phyloP scores from a whole-genome alignment of 1,140 invertebrate genomes.

The Drosophila orosa region DNA sequence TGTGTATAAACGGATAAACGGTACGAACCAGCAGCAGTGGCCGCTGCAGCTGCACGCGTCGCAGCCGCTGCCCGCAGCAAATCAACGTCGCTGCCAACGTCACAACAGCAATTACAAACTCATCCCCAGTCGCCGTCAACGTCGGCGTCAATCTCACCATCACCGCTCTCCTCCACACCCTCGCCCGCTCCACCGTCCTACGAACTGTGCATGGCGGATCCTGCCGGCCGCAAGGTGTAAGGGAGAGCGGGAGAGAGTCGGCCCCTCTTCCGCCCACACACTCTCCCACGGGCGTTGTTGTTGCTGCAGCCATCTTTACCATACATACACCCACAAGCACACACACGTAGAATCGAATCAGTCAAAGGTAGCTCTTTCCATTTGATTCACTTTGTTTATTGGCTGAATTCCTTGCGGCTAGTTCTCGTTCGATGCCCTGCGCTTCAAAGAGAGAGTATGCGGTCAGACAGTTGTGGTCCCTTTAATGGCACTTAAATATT shows the following conservation, averaged over 20 bases:
- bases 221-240: slow-evolving; percentile 23
- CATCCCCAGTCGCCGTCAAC: slow-evolving; percentile 21
- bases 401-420: slow-evolving; percentile 19
- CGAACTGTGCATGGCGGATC: slow-evolving; percentile 30
- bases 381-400: slow-evolving; percentile 17
- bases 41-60: slow-evolving; percentile 34
- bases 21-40: slow-evolving; percentile 32
- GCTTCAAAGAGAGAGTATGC: slow-evolving; percentile 14
- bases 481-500: neutral
- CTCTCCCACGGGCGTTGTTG: slow-evolving; percentile 14
- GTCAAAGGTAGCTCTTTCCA: slow-evolving; percentile 30
- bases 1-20: slow-evolving; percentile 6
- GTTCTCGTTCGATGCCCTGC: slow-evolving; percentile 15
- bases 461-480: neutral
- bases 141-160: slow-evolving; percentile 15
- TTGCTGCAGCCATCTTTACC: slow-evolving; percentile 24
- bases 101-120: slow-evolving; percentile 17
- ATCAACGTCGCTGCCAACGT: slow-evolving; percentile 24
- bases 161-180: slow-evolving; percentile 7
- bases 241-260: slow-evolving; percentile 1
- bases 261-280: neutral
- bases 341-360: slow-evolving; percentile 21
- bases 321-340: slow-evolving; percentile 9
- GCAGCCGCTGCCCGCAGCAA: slow-evolving; percentile 46
- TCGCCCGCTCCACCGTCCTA: slow-evolving; percentile 27